A percentile compares a stretch with the other conserved stretches of the same genome.
These are phyloP conservation scores for Lottia scabra DNA, from an alignment of 2,888 invertebrate genomes.

Conservation along the genomic window DNA sequence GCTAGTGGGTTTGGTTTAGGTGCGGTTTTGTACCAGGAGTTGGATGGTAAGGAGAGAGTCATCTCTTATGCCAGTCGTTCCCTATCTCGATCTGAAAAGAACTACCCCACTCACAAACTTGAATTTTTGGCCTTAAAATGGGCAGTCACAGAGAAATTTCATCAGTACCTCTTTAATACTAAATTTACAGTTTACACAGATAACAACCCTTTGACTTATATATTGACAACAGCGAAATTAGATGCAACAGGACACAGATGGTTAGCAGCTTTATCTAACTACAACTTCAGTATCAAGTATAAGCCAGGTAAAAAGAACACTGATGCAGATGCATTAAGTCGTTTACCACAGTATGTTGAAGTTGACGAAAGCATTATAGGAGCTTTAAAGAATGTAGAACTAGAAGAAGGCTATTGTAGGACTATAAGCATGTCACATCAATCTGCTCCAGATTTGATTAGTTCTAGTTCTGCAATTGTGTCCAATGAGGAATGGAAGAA, in stretches of 20 bases:
- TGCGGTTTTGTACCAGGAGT: neutral
- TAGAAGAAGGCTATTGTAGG: neutral
- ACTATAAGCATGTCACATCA: neutral
- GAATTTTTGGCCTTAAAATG: conserved; percentile 1
- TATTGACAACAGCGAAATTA: neutral
- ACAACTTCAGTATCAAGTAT: neutral
- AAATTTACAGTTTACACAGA: neutral
- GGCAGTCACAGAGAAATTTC: neutral
- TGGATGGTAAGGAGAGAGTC: neutral
- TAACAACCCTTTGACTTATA: neutral
- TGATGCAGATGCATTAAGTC: conserved; percentile 31
- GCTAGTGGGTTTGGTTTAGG: conserved; percentile 1
- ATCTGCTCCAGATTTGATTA: neutral
- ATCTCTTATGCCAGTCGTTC: neutral
- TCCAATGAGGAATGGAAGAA: neutral
- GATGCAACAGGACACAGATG: neutral
- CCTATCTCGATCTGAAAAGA: conserved; percentile 2
- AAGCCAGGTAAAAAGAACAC: neutral
- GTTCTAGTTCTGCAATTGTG: neutral
- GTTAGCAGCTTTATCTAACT: neutral
- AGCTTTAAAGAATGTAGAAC: neutral
- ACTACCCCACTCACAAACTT: neutral
- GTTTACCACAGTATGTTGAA: conserved; percentile 15
- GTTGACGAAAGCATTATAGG: neutral
- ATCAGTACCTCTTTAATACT: neutral